A percentile compares a stretch with the other conserved stretches of the same genome.
Evolutionary conservation across 2,797 vertebrate species (phyloP).

Genomic region (Ataeniobius toweri): DNA sequence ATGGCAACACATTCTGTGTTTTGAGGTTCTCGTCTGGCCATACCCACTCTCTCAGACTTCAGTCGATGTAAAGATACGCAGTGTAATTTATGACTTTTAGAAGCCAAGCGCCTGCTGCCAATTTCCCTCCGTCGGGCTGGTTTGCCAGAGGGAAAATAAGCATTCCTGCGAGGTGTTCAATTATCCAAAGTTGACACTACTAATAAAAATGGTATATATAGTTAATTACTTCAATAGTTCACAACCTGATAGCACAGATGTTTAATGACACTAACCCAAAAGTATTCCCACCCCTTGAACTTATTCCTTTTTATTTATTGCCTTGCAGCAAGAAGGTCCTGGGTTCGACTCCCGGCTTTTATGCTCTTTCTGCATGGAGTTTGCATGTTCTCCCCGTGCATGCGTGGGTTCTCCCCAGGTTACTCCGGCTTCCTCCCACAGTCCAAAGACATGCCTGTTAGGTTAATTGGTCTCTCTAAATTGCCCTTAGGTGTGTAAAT

Average conservation of each 20-base stretch:
- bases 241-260: not conserved
- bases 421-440: too few relatives aligned
- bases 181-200: not conserved
- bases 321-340: too few relatives aligned
- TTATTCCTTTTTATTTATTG: not conserved
- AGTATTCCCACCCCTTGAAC: not conserved
- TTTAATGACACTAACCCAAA: not conserved
- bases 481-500: too few relatives aligned
- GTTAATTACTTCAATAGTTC: not conserved
- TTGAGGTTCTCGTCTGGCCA: not conserved
- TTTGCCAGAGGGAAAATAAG: not conserved
- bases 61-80: not conserved
- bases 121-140: not conserved
- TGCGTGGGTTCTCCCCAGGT: too few relatives aligned
- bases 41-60: not conserved
- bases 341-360: too few relatives aligned
- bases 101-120: not conserved
- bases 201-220: not conserved
- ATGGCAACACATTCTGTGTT: not conserved
- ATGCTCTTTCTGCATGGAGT: too few relatives aligned
- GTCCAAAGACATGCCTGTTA: too few relatives aligned
- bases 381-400: too few relatives aligned
- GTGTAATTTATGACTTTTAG: not conserved
- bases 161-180: constrained; percentile 5
- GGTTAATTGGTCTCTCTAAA: too few relatives aligned